Evolutionary conservation across 2,113 vertebrate species (phyloP), one percentile per base, ranked within the genome.

Genomic region (Monopterus albus): DNA sequence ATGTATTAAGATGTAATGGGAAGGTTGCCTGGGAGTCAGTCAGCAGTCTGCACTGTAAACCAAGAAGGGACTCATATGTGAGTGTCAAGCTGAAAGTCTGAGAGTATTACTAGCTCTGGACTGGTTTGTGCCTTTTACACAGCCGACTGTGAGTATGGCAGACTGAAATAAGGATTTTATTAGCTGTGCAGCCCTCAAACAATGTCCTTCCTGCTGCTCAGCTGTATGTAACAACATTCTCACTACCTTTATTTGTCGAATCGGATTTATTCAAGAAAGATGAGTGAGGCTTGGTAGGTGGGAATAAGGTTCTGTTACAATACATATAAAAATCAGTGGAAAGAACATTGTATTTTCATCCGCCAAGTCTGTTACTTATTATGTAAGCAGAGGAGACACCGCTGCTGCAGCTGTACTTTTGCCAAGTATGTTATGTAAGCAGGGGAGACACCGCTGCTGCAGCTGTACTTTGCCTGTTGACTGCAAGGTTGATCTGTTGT

Each of bases 1-100:
- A 80, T 53, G 65, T 83, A 87, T 80, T 65, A 78, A 64, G 84
- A 81, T 76, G 74, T 80, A 75, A 84, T 64, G 63, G 72, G 65
- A 83, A 78, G 51, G 64, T 76, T 75, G 79, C 55, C 66, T 38
- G 45, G 64, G 75, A 88, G 77, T 72, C 83, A 72, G 67, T 43
- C 68, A 78, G 40, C 47, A 12, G 72, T 60, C 59, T 77, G 55
- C 28, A 21, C 57, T 66, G 66, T 73, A 52, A 85, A 83, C 38
- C 57, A 49, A 62, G 45, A 75, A 28, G 47, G 29, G 38, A 25
- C 33, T 57, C 6, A 2, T 31, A 2, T 69, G 55, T 69, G 57
- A 56, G 67, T 43, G 76, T 69, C 23, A 65, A 58, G n/a, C n/a
- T 18, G 28, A 78, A 78, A 77, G 46, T 52, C 72, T 25, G 33